Evolutionary conservation across 2,113 vertebrate species (phyloP), one percentile per base, ranked within the genome.

Genomic region (Limanda limanda): DNA sequence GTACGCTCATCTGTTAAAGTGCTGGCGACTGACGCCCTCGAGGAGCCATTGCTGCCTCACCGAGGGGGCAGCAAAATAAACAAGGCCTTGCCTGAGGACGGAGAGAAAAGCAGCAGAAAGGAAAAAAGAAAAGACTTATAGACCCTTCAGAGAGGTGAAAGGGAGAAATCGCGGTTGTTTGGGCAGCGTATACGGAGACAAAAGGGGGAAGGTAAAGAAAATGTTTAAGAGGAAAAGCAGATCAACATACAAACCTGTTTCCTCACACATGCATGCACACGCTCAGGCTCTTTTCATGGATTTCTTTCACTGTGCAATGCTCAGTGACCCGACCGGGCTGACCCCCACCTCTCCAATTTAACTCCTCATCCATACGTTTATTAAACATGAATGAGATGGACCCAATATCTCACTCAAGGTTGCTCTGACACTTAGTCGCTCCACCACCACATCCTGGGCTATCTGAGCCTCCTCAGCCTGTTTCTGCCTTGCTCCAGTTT

Each of bases 1-100:
- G 88, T 88, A 85, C 37, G 71, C 86, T 92, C 91, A 91, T 93
- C 88, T 90, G 89, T 92, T 90, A 90, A 88, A 91, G 86, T 79
- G 76, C 74, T 80, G 89, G 76, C 17, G 65, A 89, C 78, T 83
- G 79, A 92, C 86, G 83, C 85, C 90, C 89, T 91, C 77, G 82
- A 93, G 90, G 82, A 91, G 68, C 84, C 73, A 78, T 75, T 80
- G 72, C 84, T 76, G 84, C 67, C 72, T 84, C 80, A 82, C 88
- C 83, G 65, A 89, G 63, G 89, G 81, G 80, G 81, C 76, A 73
- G 81, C 82, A 84, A 87, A 91, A 92, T 91, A 89, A 92, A 91
- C 65, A 66, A 89, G 87, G 59, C 81, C 61, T 86, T 78, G 87
- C 73, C 82, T 80, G 68, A 82, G 66, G 48, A 85, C 8, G 54